Evolutionary conservation across 2,113 vertebrate species (phyloP).

Genomic region (Dipodomys stephensi): DNA sequence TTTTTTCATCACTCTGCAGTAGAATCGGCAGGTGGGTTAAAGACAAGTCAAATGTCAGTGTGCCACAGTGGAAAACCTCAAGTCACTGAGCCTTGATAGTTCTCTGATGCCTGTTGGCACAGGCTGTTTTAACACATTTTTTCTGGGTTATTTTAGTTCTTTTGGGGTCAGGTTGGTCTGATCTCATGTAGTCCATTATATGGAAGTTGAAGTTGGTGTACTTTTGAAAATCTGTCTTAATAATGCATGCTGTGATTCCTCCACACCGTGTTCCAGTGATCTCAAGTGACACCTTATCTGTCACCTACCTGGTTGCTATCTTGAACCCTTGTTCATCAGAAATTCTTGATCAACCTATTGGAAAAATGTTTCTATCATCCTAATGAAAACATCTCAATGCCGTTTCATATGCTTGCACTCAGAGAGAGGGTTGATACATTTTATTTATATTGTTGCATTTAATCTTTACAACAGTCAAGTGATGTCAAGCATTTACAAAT

Average conservation of each 20-base stretch:
- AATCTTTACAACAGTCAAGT: neutral
- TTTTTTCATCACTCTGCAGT: neutral
- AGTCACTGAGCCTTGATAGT: neutral
- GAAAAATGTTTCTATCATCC: neutral
- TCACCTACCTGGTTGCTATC: neutral
- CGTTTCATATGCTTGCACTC: neutral
- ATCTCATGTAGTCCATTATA: neutral
- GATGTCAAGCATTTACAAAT: neutral
- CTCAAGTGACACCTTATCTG: neutral
- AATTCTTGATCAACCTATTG: neutral
- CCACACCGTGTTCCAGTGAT: neutral
- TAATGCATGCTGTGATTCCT: neutral
- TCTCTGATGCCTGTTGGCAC: neutral
- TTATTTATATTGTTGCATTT: neutral
- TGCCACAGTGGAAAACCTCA: neutral
- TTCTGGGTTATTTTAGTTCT: neutral
- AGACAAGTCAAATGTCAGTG: neutral
- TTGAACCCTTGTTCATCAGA: neutral
- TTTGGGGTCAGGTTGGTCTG: neutral
- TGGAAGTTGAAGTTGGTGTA: neutral
- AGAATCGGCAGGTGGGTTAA: neutral
- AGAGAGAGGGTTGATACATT: conserved; percentile 29
- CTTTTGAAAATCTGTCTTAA: neutral
- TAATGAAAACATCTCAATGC: neutral
- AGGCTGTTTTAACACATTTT: neutral